These are phyloP conservation scores for Samia ricini DNA, from an alignment of 1,140 invertebrate species.

Conservation along the genomic window DNA sequence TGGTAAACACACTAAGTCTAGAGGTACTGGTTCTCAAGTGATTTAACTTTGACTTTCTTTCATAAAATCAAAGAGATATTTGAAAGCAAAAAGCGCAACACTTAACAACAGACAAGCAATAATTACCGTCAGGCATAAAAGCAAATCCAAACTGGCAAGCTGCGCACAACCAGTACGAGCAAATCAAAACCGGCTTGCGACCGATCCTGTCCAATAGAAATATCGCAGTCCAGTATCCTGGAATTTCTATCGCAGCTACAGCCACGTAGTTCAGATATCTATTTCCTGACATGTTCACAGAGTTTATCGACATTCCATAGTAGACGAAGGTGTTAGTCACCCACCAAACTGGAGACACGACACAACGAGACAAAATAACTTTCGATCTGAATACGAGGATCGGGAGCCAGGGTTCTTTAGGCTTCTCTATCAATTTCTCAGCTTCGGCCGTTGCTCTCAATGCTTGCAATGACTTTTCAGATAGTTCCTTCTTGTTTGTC, in stretches of 20 bases:
- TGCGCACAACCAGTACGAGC: slow-evolving; percentile 54
- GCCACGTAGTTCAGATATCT: slow-evolving; percentile 85
- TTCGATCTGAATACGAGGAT: slow-evolving; percentile 78
- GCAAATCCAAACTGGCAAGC: slow-evolving; percentile 62
- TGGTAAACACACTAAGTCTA: no score
- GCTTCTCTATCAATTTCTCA: slow-evolving; percentile 41
- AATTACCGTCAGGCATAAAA: slow-evolving; percentile 45
- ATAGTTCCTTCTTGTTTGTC: slow-evolving; percentile 81
- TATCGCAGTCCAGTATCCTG: slow-evolving; percentile 81
- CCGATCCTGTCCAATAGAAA: slow-evolving; percentile 53
- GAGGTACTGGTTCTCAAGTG: no score
- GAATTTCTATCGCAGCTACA: slow-evolving; percentile 84
- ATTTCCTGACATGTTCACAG: slow-evolving; percentile 85
- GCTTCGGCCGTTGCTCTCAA: slow-evolving; percentile 49
- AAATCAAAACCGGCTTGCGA: slow-evolving; percentile 56
- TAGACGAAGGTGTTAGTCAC: slow-evolving; percentile 86
- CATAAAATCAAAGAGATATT: neutral
- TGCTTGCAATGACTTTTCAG: slow-evolving; percentile 77
- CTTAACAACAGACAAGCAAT: neutral
- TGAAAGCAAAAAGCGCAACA: no score
- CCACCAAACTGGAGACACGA: slow-evolving; percentile 85
- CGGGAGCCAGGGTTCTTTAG: slow-evolving; percentile 65
- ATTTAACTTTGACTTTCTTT: neutral
- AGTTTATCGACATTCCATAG: slow-evolving; percentile 90
- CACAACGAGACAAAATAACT: slow-evolving; percentile 79